Percentiles rank a stretch among this genome's conserved stretches.
Conservation (phyloP, 2,113 vertebrate species). For the Glaucidium brasilianum region DNA sequence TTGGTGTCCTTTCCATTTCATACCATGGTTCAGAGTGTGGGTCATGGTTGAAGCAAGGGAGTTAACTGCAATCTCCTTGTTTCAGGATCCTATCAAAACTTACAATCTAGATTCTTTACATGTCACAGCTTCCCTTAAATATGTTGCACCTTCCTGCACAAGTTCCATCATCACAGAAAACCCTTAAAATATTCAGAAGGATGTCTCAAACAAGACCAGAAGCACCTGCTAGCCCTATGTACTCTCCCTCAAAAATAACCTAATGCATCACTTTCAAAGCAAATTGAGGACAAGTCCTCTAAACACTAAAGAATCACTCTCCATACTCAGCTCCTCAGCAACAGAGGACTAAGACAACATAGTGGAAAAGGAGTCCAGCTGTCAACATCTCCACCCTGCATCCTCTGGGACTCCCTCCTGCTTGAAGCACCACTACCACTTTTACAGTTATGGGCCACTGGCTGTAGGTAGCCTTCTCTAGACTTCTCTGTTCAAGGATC, state of each 20-base stretch:
- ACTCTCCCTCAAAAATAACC: neutral
- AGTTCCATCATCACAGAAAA: neutral
- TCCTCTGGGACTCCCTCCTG: neutral
- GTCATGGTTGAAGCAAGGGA: neutral
- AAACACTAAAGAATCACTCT: neutral
- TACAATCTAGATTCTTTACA: neutral
- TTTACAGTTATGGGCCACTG: neutral
- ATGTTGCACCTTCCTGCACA: neutral
- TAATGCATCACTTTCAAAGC: neutral
- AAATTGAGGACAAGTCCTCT: neutral
- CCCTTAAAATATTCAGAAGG: neutral
- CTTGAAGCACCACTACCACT: neutral
- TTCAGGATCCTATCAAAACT: neutral
- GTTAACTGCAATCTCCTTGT: neutral
- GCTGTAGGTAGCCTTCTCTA: neutral
- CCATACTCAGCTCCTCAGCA: neutral
- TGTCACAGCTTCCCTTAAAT: neutral
- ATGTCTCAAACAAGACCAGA: neutral
- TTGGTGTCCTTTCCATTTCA: neutral
- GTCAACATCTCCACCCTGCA: neutral
- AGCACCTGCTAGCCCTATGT: neutral
- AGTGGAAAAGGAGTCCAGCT: neutral
- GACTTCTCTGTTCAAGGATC: neutral
- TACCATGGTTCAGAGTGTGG: rapidly evolving
- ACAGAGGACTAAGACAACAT: neutral